Evolutionary conservation across 2,797 vertebrate genomes (phyloP).

Genomic region (Lacerta bilineata): DNA sequence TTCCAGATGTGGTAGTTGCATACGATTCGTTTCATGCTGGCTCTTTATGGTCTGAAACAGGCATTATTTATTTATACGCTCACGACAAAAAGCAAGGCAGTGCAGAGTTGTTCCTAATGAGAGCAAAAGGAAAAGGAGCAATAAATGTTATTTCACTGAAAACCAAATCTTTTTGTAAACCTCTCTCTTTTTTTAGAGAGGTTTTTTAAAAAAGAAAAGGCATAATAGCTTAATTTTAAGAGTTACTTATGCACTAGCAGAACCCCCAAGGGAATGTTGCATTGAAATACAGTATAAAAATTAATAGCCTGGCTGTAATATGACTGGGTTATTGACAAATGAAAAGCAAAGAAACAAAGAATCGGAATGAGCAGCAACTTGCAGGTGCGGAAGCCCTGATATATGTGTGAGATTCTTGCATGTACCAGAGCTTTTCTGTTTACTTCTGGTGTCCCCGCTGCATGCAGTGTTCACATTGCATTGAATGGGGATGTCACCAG

Average conservation of each 20-base stretch:
- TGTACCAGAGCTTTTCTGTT: background rate
- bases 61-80: constrained; percentile 75
- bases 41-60: constrained; percentile 70
- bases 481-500: background rate
- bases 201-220: constrained; percentile 7
- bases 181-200: constrained; percentile 16
- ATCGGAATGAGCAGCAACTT: background rate
- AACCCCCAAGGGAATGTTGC: constrained; percentile 58
- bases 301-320: constrained; percentile 66
- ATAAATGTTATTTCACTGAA: constrained; percentile 65
- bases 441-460: background rate
- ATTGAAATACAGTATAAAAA: constrained; percentile 64
- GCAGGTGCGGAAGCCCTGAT: background rate
- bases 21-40: constrained; percentile 70
- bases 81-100: constrained; percentile 45
- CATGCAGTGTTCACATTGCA: background rate
- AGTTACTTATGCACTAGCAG: constrained; percentile 55
- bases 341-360: constrained; percentile 53
- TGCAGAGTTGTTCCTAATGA: constrained; percentile 67
- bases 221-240: constrained; percentile 19
- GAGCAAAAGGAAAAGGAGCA: constrained; percentile 68
- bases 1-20: constrained; percentile 74
- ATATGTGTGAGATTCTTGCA: background rate
- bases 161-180: constrained; percentile 69
- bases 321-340: constrained; percentile 59